Evolutionary conservation across 1,140 invertebrate genomes (phyloP).

Genomic region (Scylla paramamosain): DNA sequence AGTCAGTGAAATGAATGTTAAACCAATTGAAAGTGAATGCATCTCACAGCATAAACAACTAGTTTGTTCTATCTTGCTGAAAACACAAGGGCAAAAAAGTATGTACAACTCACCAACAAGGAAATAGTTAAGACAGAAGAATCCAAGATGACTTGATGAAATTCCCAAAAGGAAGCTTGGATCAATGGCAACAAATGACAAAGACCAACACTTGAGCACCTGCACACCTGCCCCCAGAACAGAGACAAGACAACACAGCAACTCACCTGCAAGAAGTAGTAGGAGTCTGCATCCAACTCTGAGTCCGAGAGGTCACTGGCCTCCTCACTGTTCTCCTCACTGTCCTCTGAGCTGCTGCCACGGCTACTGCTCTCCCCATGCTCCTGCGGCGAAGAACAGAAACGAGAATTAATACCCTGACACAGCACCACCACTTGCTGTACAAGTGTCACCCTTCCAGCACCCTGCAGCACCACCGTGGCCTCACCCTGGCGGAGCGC

Average conservation of each 20-base stretch:
- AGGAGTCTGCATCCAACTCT: slow-evolving; percentile 93
- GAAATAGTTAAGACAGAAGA: too few species aligned
- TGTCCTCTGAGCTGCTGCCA: slow-evolving; percentile 79
- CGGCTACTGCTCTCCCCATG: slow-evolving; percentile 68
- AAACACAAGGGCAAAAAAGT: too few species aligned
- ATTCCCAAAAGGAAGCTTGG: too few species aligned
- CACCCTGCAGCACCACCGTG: not conserved
- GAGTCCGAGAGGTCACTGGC: slow-evolving; percentile 90
- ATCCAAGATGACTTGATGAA: too few species aligned
- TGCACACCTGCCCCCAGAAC: not conserved
- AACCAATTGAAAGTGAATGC: too few species aligned
- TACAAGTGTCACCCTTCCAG: not conserved
- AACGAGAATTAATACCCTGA: not conserved
- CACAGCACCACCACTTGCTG: not conserved
- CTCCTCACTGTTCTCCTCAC: slow-evolving; percentile 84
- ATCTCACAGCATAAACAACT: too few species aligned
- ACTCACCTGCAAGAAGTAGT: slow-evolving; percentile 87
- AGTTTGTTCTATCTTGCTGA: too few species aligned
- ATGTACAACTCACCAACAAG: too few species aligned
- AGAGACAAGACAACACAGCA: not conserved
- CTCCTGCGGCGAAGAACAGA: slow-evolving; percentile 14
- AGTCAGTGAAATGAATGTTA: too few species aligned
- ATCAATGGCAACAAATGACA: too few species aligned
- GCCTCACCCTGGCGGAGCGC: slow-evolving; percentile 81
- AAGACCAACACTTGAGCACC: too few species aligned